A percentile compares a stretch with the other conserved stretches of the same genome.
phyloP scores from a whole-genome alignment of 2,888 invertebrate species.

The Ischnus inquisitorius region DNA sequence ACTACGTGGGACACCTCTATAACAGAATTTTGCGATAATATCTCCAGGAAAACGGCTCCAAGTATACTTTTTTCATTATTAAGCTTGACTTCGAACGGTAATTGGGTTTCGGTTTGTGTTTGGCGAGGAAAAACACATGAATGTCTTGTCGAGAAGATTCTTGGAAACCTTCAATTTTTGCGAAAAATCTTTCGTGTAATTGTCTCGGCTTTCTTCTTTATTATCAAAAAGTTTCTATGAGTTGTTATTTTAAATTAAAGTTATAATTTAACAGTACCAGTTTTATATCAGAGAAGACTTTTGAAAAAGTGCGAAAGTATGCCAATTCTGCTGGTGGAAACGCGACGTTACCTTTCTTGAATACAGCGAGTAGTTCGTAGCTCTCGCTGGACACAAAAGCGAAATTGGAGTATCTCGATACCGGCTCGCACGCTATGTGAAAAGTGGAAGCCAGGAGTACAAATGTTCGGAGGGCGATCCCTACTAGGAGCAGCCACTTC shows the following conservation, averaged over 20 bases:
- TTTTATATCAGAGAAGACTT: no score
- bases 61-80: not conserved
- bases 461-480: constrained; percentile 35
- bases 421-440: not conserved
- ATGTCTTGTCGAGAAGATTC: no score
- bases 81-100: not conserved
- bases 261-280: no score
- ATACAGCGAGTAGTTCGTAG: not conserved
- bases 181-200: no score
- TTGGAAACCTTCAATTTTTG: no score
- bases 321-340: not conserved
- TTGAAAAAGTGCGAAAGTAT: no score
- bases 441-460: constrained; percentile 38
- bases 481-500: constrained; percentile 7
- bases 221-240: no score
- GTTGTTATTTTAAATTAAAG: no score
- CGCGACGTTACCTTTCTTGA: not conserved
- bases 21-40: not conserved
- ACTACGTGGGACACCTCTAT: not conserved
- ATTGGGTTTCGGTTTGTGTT: no score
- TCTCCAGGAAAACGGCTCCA: not conserved
- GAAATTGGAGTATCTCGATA: not conserved
- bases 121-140: no score
- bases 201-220: no score
- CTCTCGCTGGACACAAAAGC: not conserved